phyloP scores from a whole-genome alignment of 2,888 invertebrate genomes.

The Carpatolechia fugitivella region DNA sequence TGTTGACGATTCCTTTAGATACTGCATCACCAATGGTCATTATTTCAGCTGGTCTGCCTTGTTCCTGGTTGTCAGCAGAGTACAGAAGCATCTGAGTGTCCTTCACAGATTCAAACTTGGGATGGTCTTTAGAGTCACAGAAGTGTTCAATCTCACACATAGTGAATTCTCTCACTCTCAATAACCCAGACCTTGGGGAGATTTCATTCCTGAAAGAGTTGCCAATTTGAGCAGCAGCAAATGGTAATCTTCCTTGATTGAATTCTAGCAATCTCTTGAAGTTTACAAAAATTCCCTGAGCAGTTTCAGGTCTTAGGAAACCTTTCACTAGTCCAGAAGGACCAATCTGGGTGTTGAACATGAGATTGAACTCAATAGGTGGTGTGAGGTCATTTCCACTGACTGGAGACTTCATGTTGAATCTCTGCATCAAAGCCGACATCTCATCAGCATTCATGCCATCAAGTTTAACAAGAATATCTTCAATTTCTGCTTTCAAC shows the following conservation, averaged over 20 bases:
- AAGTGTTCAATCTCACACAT: conserved; percentile 99
- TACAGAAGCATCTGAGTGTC: conserved; percentile 90
- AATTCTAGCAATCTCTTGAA: conserved; percentile 98
- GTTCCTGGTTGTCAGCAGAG: conserved; percentile 98
- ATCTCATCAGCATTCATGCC: conserved; percentile 95
- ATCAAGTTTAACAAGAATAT: conserved; percentile 91
- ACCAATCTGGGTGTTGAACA: conserved; percentile 99
- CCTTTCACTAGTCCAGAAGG: conserved; percentile 97
- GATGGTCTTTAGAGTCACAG: conserved; percentile 96
- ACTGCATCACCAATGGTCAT: conserved; percentile 94
- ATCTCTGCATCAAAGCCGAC: conserved; percentile 90
- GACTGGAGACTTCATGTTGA: conserved; percentile 95
- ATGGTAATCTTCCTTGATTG: conserved; percentile 96
- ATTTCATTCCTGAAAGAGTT: conserved; percentile 99
- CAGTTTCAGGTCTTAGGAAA: conserved; percentile 98
- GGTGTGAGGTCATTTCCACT: conserved; percentile 97
- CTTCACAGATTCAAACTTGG: conserved; percentile 90
- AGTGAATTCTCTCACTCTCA: conserved; percentile 98
- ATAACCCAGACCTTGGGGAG: conserved; percentile 96
- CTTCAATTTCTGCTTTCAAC: conserved; percentile 85
- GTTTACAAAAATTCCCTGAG: conserved; percentile 99
- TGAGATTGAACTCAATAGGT: conserved; percentile 98
- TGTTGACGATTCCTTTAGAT: conserved; percentile 90
- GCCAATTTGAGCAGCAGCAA: conserved; percentile 99
- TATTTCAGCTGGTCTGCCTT: conserved; percentile 91